Conservation (phyloP, 2,113 vertebrate genomes). For the Poecile atricapillus region DNA sequence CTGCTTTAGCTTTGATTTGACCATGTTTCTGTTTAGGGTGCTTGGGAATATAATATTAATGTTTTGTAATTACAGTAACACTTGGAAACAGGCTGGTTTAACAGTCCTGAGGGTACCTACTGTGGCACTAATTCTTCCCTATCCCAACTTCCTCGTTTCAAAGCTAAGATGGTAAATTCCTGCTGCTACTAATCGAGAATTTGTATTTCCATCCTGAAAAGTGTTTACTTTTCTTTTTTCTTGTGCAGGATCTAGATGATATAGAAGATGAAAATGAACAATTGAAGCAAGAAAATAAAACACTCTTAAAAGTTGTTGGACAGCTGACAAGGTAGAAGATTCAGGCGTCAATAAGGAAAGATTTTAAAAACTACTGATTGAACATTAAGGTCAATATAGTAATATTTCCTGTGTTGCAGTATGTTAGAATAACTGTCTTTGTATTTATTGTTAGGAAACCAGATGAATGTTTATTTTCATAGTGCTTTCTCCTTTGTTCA, state of each 20-base stretch:
- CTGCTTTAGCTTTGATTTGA: neutral
- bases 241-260: conserved; percentile 91
- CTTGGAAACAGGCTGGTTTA: neutral
- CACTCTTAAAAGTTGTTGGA: conserved; percentile 97
- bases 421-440: conserved; percentile 70
- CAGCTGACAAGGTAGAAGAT: conserved; percentile 97
- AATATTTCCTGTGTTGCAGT: conserved; percentile 70
- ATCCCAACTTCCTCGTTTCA: neutral
- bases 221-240: neutral
- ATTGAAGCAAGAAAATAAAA: conserved; percentile 98
- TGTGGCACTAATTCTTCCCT: neutral
- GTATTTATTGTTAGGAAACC: conserved; percentile 80
- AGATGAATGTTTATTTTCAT: conserved; percentile 74
- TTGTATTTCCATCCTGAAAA: neutral
- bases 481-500: conserved; percentile 59
- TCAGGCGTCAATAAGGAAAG: conserved; percentile 47
- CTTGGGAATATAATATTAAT: neutral
- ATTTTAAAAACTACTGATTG: conserved; percentile 79
- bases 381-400: conserved; percentile 67
- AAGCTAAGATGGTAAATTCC: neutral
- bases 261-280: conserved; percentile 98
- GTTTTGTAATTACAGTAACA: neutral
- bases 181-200: neutral
- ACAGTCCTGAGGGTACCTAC: neutral
- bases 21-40: neutral